Evolutionary conservation across 2,888 invertebrate species (phyloP).

Genomic region (Drosophila dives): DNA sequence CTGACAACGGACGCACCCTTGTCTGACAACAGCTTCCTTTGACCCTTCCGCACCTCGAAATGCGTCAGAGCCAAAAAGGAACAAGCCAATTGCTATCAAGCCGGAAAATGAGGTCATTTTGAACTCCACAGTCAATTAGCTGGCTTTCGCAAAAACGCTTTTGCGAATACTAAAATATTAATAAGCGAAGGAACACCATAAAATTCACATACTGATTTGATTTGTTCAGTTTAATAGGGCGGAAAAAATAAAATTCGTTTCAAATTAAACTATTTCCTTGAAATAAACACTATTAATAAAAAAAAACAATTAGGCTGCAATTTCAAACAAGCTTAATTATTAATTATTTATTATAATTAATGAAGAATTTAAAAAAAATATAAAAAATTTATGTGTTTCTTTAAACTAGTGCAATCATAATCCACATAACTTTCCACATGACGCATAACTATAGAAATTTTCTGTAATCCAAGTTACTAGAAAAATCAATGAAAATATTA

Average conservation of each 20-base stretch:
- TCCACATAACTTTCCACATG: no score
- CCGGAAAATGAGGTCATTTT: slow-evolving; percentile 66
- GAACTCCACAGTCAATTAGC: slow-evolving; percentile 59
- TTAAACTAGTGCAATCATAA: no score
- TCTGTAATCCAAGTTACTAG: background rate
- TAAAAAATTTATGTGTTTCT: background rate
- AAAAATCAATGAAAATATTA: background rate
- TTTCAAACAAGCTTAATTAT: background rate
- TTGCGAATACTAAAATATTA: slow-evolving; percentile 51
- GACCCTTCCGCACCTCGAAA: slow-evolving; percentile 72
- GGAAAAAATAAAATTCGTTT: background rate
- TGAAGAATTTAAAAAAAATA: background rate
- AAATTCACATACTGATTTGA: slow-evolving; percentile 25
- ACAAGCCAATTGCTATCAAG: slow-evolving; percentile 54
- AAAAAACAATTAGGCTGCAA: background rate
- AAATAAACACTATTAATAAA: background rate
- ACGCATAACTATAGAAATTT: background rate
- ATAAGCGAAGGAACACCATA: slow-evolving; percentile 50
- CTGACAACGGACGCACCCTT: slow-evolving; percentile 28
- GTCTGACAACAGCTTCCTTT: slow-evolving; percentile 31
- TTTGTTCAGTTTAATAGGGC: slow-evolving; percentile 27
- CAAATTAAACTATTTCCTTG: background rate
- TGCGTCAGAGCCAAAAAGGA: slow-evolving; percentile 45
- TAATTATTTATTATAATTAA: no score
- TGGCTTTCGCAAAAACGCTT: slow-evolving; percentile 56